Evolutionary conservation across 2,888 invertebrate species (phyloP).

Genomic region (Drosophila mettleri): DNA sequence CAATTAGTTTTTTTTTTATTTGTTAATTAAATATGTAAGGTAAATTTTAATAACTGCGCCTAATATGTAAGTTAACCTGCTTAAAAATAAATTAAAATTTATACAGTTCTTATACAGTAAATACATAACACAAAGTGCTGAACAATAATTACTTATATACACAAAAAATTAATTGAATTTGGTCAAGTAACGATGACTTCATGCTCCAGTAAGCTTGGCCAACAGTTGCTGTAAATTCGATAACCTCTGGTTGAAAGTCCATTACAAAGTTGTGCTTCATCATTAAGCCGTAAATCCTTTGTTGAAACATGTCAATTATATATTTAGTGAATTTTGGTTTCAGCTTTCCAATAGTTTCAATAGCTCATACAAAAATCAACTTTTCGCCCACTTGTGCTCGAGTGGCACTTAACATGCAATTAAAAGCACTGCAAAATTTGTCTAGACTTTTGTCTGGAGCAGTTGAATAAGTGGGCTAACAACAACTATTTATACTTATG

Average conservation of each 20-base stretch:
- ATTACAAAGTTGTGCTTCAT: no score
- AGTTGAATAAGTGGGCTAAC: conserved; percentile 40
- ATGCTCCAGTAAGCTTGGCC: neutral
- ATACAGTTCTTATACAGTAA: no score
- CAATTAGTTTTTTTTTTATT: no score
- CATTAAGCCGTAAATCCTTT: neutral
- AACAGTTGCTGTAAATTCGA: neutral
- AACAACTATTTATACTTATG: conserved; percentile 30
- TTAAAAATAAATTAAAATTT: no score
- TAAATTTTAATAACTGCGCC: no score
- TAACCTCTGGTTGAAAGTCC: neutral
- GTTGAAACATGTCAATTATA: conserved; percentile 9
- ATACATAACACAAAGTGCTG: no score
- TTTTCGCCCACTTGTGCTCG: conserved; percentile 36
- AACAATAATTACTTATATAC: neutral
- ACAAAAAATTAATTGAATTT: neutral
- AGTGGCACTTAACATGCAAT: conserved; percentile 64
- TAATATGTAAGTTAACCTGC: no score
- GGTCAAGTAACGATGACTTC: neutral
- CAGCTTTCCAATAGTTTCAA: conserved; percentile 27
- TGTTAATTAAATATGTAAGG: no score
- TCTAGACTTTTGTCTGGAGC: conserved; percentile 57
- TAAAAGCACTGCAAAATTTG: conserved; percentile 59
- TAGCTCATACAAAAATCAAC: conserved; percentile 28
- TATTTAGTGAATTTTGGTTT: conserved; percentile 17